phyloP scores from a whole-genome alignment of 2,888 invertebrate species.

The Clivina fossor region DNA sequence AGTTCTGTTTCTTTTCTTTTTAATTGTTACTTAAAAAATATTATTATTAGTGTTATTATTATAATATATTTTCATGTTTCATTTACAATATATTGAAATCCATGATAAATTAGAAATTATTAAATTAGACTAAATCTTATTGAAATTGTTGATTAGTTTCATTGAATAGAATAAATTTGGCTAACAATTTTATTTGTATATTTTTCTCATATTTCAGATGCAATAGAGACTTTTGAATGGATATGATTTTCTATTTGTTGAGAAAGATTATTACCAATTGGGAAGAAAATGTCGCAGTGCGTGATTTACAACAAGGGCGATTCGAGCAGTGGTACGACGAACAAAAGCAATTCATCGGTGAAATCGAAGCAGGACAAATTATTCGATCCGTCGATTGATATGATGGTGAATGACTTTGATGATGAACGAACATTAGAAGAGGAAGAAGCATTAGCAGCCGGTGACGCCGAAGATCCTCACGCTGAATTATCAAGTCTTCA shows the following conservation, averaged over 20 bases:
- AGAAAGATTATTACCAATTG: background rate
- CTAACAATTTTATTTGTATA: no score
- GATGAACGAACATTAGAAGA: slow-evolving; percentile 96
- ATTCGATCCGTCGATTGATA: slow-evolving; percentile 92
- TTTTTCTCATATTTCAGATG: no score
- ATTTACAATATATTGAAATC: no score
- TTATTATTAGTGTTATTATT: no score
- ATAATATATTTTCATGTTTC: no score
- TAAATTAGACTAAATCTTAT: no score
- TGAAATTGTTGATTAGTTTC: no score
- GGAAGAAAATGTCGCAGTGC: slow-evolving; percentile 28
- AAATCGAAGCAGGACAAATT: slow-evolving; percentile 58
- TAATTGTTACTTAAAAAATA: no score
- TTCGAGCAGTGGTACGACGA: slow-evolving; percentile 42
- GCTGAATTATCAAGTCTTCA: slow-evolving; percentile 88
- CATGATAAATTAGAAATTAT: no score
- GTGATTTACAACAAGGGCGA: slow-evolving; percentile 29
- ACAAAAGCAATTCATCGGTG: slow-evolving; percentile 48
- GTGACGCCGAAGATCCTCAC: slow-evolving; percentile 79
- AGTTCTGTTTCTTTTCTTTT: no score
- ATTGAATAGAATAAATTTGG: no score
- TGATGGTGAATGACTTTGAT: slow-evolving; percentile 97
- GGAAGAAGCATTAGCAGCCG: slow-evolving; percentile 92
- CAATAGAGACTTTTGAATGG: no score
- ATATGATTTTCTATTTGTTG: slow-evolving; percentile 12